Percentiles rank a stretch among this genome's conserved stretches.
phyloP scores from a whole-genome alignment of 2,113 vertebrate genomes.

The Albula glossodonta region DNA sequence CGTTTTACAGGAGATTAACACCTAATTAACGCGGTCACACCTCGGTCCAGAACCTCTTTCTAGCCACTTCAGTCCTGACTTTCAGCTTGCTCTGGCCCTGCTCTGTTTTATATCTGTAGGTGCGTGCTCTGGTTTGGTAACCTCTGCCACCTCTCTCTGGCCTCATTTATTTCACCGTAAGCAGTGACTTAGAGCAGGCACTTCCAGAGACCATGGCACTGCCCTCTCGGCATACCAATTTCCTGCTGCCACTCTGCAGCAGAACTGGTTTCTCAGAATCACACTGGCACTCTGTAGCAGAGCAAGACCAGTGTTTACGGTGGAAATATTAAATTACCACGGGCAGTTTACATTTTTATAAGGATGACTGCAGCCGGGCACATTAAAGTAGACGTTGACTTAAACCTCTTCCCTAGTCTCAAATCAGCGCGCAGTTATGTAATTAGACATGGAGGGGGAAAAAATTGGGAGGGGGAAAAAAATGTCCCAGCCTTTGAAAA shows the following conservation, averaged over 20 bases:
- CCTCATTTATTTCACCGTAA: too few species aligned
- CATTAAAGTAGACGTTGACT: slow-evolving; percentile 5
- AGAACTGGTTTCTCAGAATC: background rate
- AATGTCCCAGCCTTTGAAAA: background rate
- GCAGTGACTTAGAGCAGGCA: too few species aligned
- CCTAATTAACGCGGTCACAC: slow-evolving; percentile 48
- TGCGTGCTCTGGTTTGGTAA: background rate
- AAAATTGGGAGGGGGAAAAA: background rate
- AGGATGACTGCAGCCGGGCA: background rate
- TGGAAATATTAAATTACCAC: slow-evolving; percentile 12
- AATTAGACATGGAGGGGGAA: slow-evolving; percentile 3
- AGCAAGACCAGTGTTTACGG: slow-evolving; percentile 14
- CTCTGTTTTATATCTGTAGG: background rate
- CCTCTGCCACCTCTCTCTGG: background rate
- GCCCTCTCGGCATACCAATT: background rate
- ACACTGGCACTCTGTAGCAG: background rate
- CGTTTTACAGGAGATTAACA: slow-evolving; percentile 49
- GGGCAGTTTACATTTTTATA: background rate
- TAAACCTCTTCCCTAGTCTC: background rate
- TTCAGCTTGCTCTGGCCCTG: background rate
- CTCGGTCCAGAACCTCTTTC: background rate
- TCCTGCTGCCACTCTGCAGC: background rate
- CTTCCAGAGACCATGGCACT: background rate
- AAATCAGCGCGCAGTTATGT: slow-evolving; percentile 4
- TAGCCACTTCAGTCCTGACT: background rate